A percentile compares a stretch with the other conserved stretches of the same genome.
These are phyloP conservation scores for Anser cygnoides DNA, from an alignment of 2,113 vertebrate species.

Conservation along the genomic window DNA sequence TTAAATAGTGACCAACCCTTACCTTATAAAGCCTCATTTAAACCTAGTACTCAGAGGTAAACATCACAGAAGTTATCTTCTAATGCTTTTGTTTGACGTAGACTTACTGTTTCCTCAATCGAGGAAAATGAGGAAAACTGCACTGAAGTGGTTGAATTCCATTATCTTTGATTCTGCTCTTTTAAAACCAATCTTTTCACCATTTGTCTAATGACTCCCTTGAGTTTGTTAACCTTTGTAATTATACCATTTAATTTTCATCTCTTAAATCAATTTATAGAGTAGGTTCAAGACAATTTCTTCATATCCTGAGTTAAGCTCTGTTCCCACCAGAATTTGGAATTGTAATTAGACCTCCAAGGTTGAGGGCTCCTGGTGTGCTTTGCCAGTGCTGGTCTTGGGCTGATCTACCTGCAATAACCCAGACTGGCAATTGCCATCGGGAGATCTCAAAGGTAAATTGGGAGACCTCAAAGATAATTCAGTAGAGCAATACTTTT, in stretches of 20 bases:
- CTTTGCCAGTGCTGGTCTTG: background rate
- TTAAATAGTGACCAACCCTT: constrained; percentile 31
- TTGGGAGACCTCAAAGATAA: background rate
- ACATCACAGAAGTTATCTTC: background rate
- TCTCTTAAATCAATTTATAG: background rate
- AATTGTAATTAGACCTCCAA: background rate
- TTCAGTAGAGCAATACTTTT: background rate
- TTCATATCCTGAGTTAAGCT: background rate
- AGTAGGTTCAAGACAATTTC: background rate
- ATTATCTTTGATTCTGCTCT: constrained; percentile 9
- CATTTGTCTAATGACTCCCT: constrained; percentile 34
- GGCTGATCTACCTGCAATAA: background rate
- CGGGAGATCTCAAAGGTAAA: background rate
- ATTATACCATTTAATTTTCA: constrained; percentile 24
- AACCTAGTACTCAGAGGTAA: constrained; percentile 17
- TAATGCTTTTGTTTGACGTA: constrained; percentile 38
- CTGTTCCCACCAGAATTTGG: background rate
- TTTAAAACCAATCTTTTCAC: background rate
- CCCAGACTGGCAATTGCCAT: background rate
- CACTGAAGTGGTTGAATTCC: constrained; percentile 19
- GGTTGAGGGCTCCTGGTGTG: background rate
- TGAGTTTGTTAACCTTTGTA: constrained; percentile 26
- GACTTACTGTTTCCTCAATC: constrained; percentile 38
- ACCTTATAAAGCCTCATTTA: constrained; percentile 41
- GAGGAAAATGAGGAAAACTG: constrained; percentile 25